Base-by-base conservation (phyloP, 1,140 invertebrate genomes). In the Dendrolimus punctatus region DNA sequence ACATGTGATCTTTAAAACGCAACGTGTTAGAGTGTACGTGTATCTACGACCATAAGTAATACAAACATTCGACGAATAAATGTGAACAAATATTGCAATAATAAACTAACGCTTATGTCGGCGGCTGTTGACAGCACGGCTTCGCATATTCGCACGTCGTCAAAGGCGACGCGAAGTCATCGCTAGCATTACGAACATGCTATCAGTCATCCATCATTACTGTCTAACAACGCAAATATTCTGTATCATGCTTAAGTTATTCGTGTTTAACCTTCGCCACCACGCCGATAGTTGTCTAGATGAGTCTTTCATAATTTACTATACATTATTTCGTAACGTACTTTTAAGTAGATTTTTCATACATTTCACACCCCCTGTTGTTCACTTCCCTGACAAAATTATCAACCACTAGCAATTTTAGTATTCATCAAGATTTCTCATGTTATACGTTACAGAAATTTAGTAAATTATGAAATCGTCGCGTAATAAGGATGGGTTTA, bases 31-130 rank as follows among this genome's bases (percentile, higher is more conserved):
- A 43, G 41, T 46, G 46, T 40, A 40, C 46, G 38, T 39, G 46
- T 36, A 8, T 7, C 38, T 23, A 10, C 23, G 9, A 8, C 6
- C 42, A 46, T 46, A 53, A 50, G 38, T 40, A n/a, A 41, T 40
- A 50, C 8, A 47, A 55, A 40, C 6, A 37, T 47, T 45, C 41
- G 49, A 41, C 41, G 58, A 61, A 61, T 59, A 57, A 53, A 64
- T 62, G 64, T 69, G 60, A 71, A 64, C 60, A 60, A 56, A 54
- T 58, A 59, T 46, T 39, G 55, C 57, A 61, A 67, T 49, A 45
- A 39, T 58, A 58, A 71, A 81, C 81, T 77, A 85, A 85, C 70
- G 81, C 79, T 85, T 80, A 57, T 45, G 54, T 47, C 72, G 60
- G 61, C 71, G 67, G 62, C 68, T 60, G 71, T 68, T 75, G 68